Base-by-base conservation (phyloP, 2,888 invertebrate genomes). In the Andrena trimmerana region DNA sequence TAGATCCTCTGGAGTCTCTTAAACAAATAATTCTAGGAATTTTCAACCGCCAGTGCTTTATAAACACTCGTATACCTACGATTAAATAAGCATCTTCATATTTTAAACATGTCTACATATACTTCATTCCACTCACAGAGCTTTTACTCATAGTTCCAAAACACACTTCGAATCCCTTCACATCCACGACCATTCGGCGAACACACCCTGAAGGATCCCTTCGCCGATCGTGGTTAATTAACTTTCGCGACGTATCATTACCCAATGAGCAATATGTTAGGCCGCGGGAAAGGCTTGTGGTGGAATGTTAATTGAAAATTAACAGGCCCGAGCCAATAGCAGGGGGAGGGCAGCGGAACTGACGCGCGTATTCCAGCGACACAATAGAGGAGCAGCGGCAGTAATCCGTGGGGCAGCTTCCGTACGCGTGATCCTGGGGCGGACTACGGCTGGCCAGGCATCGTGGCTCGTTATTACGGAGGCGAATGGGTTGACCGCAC, bases 401-500 rank as follows among this genome's bases (percentile, higher is more conserved):
- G 76, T 87, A 87, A 87, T 87, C 87, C 76, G 42, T 62, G 63
- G 69, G 76, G 36, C 87, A 73, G 86, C 87, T 86, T 86, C 86
- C 79, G 86, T 86, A 79, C 69, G 78, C 76, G 62, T 20, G 79
- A 68, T 78, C 79, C 72, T 54, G 67, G 73, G 42, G 72, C 67
- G 79, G 72, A 67, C 59, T 66, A 10, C 27, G 57, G 24, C 24
- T 42, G 70, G 48, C 31, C 65, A 50, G 36, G 72, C 48, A 67
- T 62, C 80, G 62, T 80, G 78, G 72, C 86, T 88, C 87, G 88
- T 88, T 88, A 88, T 88, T 88, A 88, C 82, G 69, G 60, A 78
- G 88, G 88, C 86, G 88, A 88, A 88, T 84, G 84, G 77, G 68
- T 67, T 83, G 88, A 88, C 88, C 88, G 84, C 88, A 88, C 88